phyloP scores from a whole-genome alignment of 2,113 vertebrate species.

The Monopterus albus region DNA sequence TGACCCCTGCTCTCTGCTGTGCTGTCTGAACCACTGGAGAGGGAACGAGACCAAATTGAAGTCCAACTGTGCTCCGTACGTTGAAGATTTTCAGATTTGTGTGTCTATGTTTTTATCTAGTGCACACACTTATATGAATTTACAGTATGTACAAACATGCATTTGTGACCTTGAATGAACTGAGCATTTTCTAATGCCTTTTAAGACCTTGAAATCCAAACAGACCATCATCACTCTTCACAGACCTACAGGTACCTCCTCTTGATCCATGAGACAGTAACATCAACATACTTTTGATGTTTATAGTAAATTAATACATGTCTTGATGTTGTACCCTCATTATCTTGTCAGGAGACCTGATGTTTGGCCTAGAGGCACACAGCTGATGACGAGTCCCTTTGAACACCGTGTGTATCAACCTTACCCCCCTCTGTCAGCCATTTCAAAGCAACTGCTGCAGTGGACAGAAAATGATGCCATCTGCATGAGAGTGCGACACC shows the following conservation, averaged over 20 bases:
- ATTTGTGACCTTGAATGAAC: constrained; percentile 7
- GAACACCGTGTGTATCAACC: constrained; percentile 21
- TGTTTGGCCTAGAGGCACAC: constrained; percentile 22
- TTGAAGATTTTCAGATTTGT: constrained; percentile 3
- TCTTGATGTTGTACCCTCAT: constrained; percentile 58
- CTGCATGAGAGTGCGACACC: constrained; percentile 48
- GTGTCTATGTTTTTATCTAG: not conserved
- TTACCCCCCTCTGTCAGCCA: constrained; percentile 20
- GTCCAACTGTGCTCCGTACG: not conserved
- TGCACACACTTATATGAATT: not conserved
- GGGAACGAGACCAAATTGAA: constrained; percentile 1
- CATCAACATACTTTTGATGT: constrained; percentile 23
- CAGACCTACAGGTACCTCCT: not conserved
- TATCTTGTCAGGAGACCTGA: constrained; percentile 44
- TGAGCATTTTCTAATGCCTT: not conserved
- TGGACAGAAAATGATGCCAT: constrained; percentile 55
- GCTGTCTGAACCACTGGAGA: constrained; percentile 1
- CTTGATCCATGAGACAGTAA: not conserved
- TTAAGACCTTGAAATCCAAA: constrained; percentile 42
- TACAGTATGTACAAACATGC: not conserved
- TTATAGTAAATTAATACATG: constrained; percentile 46
- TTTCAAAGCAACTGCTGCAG: constrained; percentile 54
- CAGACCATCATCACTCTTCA: constrained; percentile 4
- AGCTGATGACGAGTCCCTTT: constrained; percentile 19
- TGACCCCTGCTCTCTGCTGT: constrained; percentile 53